Evolutionary conservation across 2,888 invertebrate species (phyloP), one percentile per base, ranked within the genome.

Genomic region (Himalopsyche tibetana): DNA sequence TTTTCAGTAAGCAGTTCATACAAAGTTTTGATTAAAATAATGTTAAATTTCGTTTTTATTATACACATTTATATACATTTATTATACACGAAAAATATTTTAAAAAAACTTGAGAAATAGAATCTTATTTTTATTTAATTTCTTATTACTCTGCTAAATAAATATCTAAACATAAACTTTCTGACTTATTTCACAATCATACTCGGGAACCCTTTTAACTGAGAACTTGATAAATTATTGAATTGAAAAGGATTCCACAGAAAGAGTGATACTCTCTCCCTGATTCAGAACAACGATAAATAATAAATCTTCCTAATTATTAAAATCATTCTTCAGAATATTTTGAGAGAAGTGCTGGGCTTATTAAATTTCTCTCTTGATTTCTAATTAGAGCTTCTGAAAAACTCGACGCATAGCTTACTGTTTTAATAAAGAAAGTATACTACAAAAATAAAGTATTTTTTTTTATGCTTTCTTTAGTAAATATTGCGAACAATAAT

Each of bases 221-320:
- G 19, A n/a, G 15, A 74, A 74, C n/a, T 38, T 74, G 74, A 4
- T 74, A 36, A 74, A 74, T 74, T 74, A 74, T 74, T 15, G 5
- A 36, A 74, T 74, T 74, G 8, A 36, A 69, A 36, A 69, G 9
- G 69, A 69, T 69, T 74, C 38, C 15, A 74, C 74, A 74, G 74
- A 74, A 38, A 74, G 12, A 36, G 36, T 12, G 12, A 36, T 5
- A 74, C 74, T 74, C 38, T 36, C 36, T 69, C 12, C 2, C 51
- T 74, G 74, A 74, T 38, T 74, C 15, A 15, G 36, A 38, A 74
- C 5, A 36, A 69, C 5, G 28, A 28, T 69, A 69, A 69, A 28
- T 69, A 69, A 38, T 74, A 36, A 74, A 74, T 4, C 12, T 4
- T 74, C 12, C 15, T 15, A 74, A 74, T 74, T 74, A 74, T 36